Evolutionary conservation across 2,888 invertebrate species (phyloP).

Genomic region (Leptinotarsa tumamoca): DNA sequence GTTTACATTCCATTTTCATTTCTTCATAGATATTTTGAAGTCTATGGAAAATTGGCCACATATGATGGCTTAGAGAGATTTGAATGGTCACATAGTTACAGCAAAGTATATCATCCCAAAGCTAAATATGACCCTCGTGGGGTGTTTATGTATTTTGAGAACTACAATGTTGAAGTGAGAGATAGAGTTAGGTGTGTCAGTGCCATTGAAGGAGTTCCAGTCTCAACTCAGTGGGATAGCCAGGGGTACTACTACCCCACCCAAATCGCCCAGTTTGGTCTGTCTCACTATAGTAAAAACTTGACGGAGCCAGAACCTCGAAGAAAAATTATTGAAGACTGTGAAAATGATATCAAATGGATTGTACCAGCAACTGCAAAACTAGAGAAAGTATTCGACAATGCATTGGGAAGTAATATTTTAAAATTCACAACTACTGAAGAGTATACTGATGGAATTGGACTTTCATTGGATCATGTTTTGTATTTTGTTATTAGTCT

Average conservation of each 20-base stretch:
- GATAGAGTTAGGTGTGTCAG: conserved; percentile 93
- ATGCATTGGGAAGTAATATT: conserved; percentile 72
- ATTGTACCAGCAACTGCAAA: conserved; percentile 77
- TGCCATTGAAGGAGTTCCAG: conserved; percentile 92
- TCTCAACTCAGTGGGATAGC: conserved; percentile 97
- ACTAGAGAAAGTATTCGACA: conserved; percentile 74
- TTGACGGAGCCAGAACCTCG: conserved; percentile 87
- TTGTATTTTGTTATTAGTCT: conserved; percentile 82
- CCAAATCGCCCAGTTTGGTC: conserved; percentile 97
- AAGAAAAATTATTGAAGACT: conserved; percentile 80
- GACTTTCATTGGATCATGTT: conserved; percentile 76
- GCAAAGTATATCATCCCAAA: conserved; percentile 90
- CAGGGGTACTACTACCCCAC: conserved; percentile 97
- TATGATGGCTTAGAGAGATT: conserved; percentile 84
- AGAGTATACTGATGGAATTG: conserved; percentile 76
- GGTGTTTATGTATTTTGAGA: conserved; percentile 96
- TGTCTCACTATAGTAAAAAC: conserved; percentile 97
- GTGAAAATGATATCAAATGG: conserved; percentile 78
- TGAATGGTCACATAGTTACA: conserved; percentile 95
- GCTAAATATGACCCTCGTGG: conserved; percentile 90
- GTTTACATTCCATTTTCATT: conserved; percentile 94
- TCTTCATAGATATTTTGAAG: conserved; percentile 93
- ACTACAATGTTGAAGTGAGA: conserved; percentile 94
- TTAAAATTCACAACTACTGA: conserved; percentile 81
- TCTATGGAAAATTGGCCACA: conserved; percentile 86